A percentile compares a stretch with the other conserved stretches of the same genome.
phyloP scores from a whole-genome alignment of 2,888 invertebrate genomes.

The Prostheceraeus crozeri region DNA sequence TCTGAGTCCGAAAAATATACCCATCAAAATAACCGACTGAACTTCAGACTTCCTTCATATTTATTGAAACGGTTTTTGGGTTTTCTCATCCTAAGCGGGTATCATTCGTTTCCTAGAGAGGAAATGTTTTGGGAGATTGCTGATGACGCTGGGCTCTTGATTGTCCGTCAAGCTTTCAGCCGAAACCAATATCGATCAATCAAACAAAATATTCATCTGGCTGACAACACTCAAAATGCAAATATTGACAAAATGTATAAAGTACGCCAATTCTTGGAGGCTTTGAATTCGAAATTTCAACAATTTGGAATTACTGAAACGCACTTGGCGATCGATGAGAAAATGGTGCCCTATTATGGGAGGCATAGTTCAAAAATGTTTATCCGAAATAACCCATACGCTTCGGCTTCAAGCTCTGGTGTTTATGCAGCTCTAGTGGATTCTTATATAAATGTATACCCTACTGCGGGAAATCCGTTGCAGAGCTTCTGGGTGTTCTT shows the following conservation, averaged over 20 bases:
- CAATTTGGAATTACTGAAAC: slow-evolving; percentile 27
- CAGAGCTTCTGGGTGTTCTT: background rate
- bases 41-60: too few species aligned
- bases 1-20: too few species aligned
- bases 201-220: slow-evolving; percentile 40
- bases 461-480: background rate
- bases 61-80: too few species aligned
- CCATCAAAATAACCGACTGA: too few species aligned
- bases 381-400: slow-evolving; percentile 42
- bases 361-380: slow-evolving; percentile 42
- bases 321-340: slow-evolving; percentile 45
- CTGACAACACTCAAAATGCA: slow-evolving; percentile 30
- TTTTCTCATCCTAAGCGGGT: too few species aligned
- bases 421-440: slow-evolving; percentile 30
- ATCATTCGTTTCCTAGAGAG: too few species aligned
- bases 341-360: slow-evolving; percentile 54
- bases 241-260: slow-evolving; percentile 38
- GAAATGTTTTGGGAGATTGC: too few species aligned
- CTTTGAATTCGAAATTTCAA: slow-evolving; percentile 37
- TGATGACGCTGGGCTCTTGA: too few species aligned
- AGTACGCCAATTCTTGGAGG: slow-evolving; percentile 35
- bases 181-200: too few species aligned
- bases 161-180: too few species aligned
- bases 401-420: slow-evolving; percentile 43
- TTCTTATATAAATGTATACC: slow-evolving; percentile 1